phyloP scores from a whole-genome alignment of 2,113 vertebrate species.

The Pipra filicauda region DNA sequence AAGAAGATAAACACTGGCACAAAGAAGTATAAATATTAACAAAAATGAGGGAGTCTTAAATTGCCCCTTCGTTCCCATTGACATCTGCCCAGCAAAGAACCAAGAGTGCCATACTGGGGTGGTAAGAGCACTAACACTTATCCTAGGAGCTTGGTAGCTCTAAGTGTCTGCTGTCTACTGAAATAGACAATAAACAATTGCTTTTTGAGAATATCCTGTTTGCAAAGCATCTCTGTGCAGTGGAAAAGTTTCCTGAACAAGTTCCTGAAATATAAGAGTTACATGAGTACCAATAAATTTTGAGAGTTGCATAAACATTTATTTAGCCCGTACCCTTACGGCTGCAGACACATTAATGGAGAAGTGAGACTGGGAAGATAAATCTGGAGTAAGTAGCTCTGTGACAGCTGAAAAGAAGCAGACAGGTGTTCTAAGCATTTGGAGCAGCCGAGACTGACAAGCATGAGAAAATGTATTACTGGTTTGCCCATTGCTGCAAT shows the following conservation, averaged over 20 bases:
- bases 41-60: not conserved
- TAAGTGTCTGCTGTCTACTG: not conserved
- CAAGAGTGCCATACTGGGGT: not conserved
- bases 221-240: not conserved
- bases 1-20: not conserved
- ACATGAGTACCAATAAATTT: not conserved
- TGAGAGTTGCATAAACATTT: not conserved
- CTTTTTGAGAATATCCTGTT: not conserved
- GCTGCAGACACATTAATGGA: not conserved
- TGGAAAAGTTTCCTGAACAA: not conserved
- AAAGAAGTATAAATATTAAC: not conserved
- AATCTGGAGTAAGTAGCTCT: slow-evolving; percentile 36
- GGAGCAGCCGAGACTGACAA: not conserved
- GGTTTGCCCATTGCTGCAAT: not conserved
- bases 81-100: not conserved
- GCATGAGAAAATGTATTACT: slow-evolving; percentile 18
- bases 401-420: not conserved
- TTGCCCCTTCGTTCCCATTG: not conserved
- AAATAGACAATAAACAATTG: not conserved
- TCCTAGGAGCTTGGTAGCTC: not conserved
- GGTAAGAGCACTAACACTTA: not conserved
- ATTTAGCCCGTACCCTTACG: not conserved
- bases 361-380: not conserved
- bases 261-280: not conserved
- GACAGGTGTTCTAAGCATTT: slow-evolving; percentile 17